phyloP scores from a whole-genome alignment of 2,113 vertebrate genomes.

The Osmerus eperlanus region DNA sequence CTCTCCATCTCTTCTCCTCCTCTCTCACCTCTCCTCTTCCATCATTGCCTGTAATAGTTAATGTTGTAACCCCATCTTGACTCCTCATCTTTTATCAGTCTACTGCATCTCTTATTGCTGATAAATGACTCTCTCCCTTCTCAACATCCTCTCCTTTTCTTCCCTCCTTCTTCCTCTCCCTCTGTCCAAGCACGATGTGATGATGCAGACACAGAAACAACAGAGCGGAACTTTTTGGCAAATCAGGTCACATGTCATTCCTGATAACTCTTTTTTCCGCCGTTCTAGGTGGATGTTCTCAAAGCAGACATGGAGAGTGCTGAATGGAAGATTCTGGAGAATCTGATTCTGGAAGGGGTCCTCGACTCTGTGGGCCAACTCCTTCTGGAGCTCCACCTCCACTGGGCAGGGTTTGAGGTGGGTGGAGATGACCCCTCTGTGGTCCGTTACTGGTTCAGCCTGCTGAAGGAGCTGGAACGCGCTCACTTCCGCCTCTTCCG shows the following conservation, averaged over 20 bases:
- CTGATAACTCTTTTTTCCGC: constrained; percentile 7
- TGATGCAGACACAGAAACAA: too few relatives aligned
- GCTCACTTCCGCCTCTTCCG: constrained; percentile 88
- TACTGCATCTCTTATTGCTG: neutral
- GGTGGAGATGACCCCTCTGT: constrained; percentile 84
- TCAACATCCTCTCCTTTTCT: constrained; percentile 29
- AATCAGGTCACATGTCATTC: neutral
- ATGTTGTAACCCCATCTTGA: neutral
- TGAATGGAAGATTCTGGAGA: constrained; percentile 97
- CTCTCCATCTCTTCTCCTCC: neutral
- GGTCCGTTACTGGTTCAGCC: constrained; percentile 93
- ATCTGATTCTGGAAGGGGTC: constrained; percentile 86
- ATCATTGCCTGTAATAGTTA: neutral
- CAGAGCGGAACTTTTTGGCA: too few relatives aligned
- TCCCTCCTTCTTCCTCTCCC: constrained; percentile 29
- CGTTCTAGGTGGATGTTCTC: constrained; percentile 83
- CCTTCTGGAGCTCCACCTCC: constrained; percentile 87
- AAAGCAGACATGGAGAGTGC: constrained; percentile 94
- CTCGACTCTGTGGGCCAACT: constrained; percentile 88
- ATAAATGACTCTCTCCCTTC: neutral
- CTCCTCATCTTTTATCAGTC: neutral
- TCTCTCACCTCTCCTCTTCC: neutral
- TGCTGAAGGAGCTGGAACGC: constrained; percentile 85
- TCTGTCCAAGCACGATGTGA: too few relatives aligned
- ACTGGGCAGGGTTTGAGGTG: constrained; percentile 96